A percentile compares a stretch with the other conserved stretches of the same genome.
Conservation (phyloP, 2,113 vertebrate species). For the Puntigrus tetrazona region DNA sequence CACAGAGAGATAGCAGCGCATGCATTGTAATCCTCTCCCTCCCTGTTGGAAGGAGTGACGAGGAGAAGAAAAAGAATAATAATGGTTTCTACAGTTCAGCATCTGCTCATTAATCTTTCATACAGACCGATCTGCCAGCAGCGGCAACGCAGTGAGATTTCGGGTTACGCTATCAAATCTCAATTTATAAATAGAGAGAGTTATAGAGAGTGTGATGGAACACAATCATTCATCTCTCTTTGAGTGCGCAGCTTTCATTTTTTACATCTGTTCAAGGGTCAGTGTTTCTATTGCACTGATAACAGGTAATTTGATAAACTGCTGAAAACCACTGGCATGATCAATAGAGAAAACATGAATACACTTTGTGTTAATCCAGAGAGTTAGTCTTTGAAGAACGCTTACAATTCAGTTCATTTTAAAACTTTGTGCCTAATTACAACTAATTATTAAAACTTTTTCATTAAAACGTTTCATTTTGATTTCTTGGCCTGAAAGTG, state of each 20-base stretch:
- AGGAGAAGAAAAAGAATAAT: conserved; percentile 59
- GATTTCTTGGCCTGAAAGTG: background rate
- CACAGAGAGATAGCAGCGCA: conserved; percentile 35
- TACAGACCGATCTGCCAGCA: conserved; percentile 71
- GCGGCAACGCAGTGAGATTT: conserved; percentile 70
- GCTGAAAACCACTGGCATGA: conserved; percentile 29
- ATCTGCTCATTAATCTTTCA: conserved; percentile 81
- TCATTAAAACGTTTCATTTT: background rate
- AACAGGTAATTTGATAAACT: conserved; percentile 51
- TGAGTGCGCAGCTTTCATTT: conserved; percentile 47
- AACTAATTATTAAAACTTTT: background rate
- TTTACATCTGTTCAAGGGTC: conserved; percentile 45
- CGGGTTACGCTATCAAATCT: conserved; percentile 76
- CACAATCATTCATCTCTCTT: conserved; percentile 60
- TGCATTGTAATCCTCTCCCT: conserved; percentile 40
- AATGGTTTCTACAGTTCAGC: conserved; percentile 73
- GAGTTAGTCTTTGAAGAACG: conserved; percentile 13
- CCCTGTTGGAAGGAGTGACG: conserved; percentile 50
- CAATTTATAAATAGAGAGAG: conserved; percentile 76
- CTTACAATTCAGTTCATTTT: too few relatives aligned
- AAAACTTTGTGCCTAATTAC: background rate
- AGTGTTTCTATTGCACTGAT: conserved; percentile 31
- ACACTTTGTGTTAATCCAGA: background rate
- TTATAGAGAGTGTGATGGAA: conserved; percentile 48
- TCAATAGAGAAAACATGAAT: conserved; percentile 27